Percentiles rank a stretch among this genome's conserved stretches.
Evolutionary conservation across 2,113 vertebrate species (phyloP).

Genomic region (Dolichallabes microphthalmus): DNA sequence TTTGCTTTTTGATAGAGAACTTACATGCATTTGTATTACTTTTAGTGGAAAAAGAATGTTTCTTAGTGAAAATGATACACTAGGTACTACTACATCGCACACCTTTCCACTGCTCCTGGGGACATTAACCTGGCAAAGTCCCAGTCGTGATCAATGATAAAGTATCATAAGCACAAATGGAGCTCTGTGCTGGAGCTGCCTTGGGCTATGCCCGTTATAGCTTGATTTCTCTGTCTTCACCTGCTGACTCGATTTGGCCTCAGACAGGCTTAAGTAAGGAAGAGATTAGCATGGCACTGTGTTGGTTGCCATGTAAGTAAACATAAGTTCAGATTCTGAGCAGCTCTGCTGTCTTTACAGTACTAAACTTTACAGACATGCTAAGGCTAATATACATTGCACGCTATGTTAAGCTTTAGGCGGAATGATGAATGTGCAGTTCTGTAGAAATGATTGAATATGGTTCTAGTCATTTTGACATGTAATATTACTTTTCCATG

Average conservation of each 20-base stretch:
- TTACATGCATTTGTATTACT: neutral
- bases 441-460: neutral
- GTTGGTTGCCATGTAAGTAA: constrained; percentile 21
- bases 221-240: constrained; percentile 39
- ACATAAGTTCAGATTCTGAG: neutral
- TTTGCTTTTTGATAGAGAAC: neutral
- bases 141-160: constrained; percentile 27
- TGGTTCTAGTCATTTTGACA: neutral
- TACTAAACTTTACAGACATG: neutral
- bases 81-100: neutral
- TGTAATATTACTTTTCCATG: neutral
- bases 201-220: constrained; percentile 37
- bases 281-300: constrained; percentile 16
- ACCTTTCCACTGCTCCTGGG: constrained; percentile 10
- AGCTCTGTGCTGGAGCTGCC: constrained; percentile 23
- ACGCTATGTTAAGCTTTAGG: neutral
- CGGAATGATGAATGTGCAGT: neutral
- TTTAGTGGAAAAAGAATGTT: neutral
- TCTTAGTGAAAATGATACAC: neutral
- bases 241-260: constrained; percentile 32
- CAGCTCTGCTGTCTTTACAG: neutral
- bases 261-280: neutral
- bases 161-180: constrained; percentile 20
- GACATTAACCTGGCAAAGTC: constrained; percentile 15
- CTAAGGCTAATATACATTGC: neutral